These are phyloP conservation scores for Horisme vitalbata DNA, from an alignment of 2,888 invertebrate species.

Conservation along the genomic window DNA sequence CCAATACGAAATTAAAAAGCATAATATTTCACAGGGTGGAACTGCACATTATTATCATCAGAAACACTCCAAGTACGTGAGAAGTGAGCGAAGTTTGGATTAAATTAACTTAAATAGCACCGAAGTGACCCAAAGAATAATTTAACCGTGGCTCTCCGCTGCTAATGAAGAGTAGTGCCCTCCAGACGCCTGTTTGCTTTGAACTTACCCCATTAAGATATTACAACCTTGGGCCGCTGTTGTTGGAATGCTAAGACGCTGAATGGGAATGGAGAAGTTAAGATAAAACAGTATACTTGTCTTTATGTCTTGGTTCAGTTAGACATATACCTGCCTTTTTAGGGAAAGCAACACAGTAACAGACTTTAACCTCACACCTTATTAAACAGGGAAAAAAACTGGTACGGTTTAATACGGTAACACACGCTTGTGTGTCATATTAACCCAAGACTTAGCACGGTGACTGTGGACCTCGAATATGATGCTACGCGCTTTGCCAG, in stretches of 20 bases:
- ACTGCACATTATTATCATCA: slow-evolving; percentile 46
- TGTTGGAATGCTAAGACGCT: slow-evolving; percentile 37
- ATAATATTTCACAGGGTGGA: slow-evolving; percentile 29
- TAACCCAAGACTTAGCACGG: too few relatives aligned
- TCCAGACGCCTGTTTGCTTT: slow-evolving; percentile 69
- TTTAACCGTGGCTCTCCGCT: slow-evolving; percentile 66
- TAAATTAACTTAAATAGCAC: slow-evolving; percentile 78
- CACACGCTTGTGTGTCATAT: too few relatives aligned
- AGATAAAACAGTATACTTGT: slow-evolving; percentile 1
- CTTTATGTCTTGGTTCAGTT: neutral
- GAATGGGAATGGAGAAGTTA: slow-evolving; percentile 17
- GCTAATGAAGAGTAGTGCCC: slow-evolving; percentile 77
- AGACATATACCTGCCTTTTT: neutral
- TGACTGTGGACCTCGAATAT: too few relatives aligned
- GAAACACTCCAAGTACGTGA: slow-evolving; percentile 56
- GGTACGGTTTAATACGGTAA: too few relatives aligned
- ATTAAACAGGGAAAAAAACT: too few relatives aligned
- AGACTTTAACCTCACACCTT: too few relatives aligned
- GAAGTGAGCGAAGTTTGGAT: slow-evolving; percentile 67
- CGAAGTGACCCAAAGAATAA: slow-evolving; percentile 80
- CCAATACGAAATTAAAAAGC: slow-evolving; percentile 31
- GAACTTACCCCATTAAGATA: slow-evolving; percentile 79
- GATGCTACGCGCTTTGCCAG: too few relatives aligned
- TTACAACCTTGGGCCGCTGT: slow-evolving; percentile 63
- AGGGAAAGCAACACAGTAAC: too few relatives aligned